Conservation (phyloP, 2,888 invertebrate genomes). For the Polydesmus complanatus region DNA sequence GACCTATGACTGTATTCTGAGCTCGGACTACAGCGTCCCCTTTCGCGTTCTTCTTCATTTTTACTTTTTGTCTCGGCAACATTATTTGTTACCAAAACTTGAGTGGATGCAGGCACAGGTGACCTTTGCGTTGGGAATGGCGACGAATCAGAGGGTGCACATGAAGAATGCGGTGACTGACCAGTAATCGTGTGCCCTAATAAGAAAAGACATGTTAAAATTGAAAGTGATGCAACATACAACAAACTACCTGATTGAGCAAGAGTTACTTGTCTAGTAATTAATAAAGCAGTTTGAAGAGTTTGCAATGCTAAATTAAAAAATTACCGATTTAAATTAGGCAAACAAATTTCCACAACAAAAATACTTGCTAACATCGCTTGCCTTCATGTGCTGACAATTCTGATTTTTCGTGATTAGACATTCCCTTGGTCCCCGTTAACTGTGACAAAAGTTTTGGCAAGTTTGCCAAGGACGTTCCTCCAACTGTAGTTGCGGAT, state of each 20-base stretch:
- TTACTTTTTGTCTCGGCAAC: slow-evolving; percentile 16
- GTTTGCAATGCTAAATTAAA: slow-evolving; percentile 37
- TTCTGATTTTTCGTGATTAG: slow-evolving; percentile 43
- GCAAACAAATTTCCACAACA: neutral
- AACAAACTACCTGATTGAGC: slow-evolving; percentile 21
- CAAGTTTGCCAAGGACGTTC: slow-evolving; percentile 36
- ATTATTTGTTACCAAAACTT: slow-evolving; percentile 4
- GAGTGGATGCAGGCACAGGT: slow-evolving; percentile 15
- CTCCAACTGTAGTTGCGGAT: slow-evolving; percentile 24
- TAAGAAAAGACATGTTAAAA: neutral
- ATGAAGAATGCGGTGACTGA: slow-evolving; percentile 13
- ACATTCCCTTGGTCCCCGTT: slow-evolving; percentile 22
- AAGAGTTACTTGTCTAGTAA: slow-evolving; percentile 28
- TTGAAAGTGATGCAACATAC: neutral
- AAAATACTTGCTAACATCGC: neutral
- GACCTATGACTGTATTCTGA: slow-evolving; percentile 23
- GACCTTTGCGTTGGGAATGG: slow-evolving; percentile 19
- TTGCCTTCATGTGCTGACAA: slow-evolving; percentile 39
- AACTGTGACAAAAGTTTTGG: slow-evolving; percentile 31
- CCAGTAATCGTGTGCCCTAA: neutral
- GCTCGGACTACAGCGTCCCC: slow-evolving; percentile 20
- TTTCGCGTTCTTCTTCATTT: slow-evolving; percentile 18
- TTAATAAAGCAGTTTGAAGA: slow-evolving; percentile 36
- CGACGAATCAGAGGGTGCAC: slow-evolving; percentile 13
- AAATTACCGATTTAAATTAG: slow-evolving; percentile 22